A percentile compares a stretch with the other conserved stretches of the same genome.
Evolutionary conservation across 1,140 invertebrate genomes (phyloP).

Genomic region (Rhopalosiphum maidis): DNA sequence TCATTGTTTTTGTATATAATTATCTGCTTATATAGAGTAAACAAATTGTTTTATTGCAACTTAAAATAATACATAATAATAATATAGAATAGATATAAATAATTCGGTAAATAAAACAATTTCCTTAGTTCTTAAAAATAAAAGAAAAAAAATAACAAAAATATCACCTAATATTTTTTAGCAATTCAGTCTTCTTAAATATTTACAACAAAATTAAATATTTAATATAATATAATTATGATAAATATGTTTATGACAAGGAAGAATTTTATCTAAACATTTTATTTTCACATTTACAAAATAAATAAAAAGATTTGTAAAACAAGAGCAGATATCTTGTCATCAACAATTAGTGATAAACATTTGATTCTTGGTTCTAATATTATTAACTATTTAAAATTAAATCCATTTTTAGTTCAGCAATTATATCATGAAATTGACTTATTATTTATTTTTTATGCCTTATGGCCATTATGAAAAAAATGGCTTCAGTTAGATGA

Average conservation of each 20-base stretch:
- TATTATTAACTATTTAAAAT: background rate
- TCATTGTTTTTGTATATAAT: background rate
- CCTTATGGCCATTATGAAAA: background rate
- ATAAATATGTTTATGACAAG: background rate
- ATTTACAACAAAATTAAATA: conserved; percentile 48
- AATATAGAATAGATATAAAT: conserved; percentile 45
- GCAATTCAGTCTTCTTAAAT: conserved; percentile 50
- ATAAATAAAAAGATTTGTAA: conserved; percentile 10
- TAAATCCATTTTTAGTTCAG: background rate
- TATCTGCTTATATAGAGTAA: conserved; percentile 9
- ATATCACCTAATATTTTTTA: conserved; percentile 55
- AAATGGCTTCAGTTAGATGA: background rate
- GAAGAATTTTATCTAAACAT: background rate
- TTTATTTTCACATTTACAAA: background rate
- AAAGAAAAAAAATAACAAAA: conserved; percentile 54
- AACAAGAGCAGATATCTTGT: conserved; percentile 3
- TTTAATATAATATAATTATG: conserved; percentile 12
- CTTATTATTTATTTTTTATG: background rate
- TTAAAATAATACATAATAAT: conserved; percentile 53
- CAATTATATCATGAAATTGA: background rate
- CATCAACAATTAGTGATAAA: conserved; percentile 19
- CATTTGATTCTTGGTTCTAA: conserved; percentile 19
- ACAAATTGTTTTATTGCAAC: conserved; percentile 51
- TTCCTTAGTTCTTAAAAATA: conserved; percentile 42
- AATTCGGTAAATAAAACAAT: conserved; percentile 57